Evolutionary conservation across 2,888 invertebrate genomes (phyloP).

Genomic region (Nasonovia ribisnigri): DNA sequence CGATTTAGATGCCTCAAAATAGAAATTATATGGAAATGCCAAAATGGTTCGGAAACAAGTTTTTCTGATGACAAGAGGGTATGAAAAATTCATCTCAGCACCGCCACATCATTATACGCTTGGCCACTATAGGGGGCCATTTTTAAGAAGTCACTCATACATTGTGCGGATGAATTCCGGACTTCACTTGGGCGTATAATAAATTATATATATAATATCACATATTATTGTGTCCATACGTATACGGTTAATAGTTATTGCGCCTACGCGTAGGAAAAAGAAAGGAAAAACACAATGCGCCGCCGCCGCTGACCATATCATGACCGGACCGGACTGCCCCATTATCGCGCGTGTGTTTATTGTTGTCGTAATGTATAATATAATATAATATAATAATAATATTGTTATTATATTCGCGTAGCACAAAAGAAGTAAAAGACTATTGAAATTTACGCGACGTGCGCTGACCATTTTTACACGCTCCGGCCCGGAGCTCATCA

Average conservation of each 20-base stretch:
- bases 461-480: background rate
- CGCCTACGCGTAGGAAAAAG: background rate
- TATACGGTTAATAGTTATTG: background rate
- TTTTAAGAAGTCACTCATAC: background rate
- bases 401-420: background rate
- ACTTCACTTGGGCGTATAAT: background rate
- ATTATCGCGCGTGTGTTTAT: constrained; percentile 4
- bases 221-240: background rate
- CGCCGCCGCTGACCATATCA: background rate
- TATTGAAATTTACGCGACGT: constrained; percentile 28
- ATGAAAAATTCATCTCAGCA: background rate
- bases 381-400: constrained; percentile 26
- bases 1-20: too few species aligned
- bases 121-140: background rate
- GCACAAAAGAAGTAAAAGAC: background rate
- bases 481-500: background rate
- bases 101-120: background rate
- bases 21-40: background rate
- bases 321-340: background rate
- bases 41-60: background rate
- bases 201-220: background rate
- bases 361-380: background rate
- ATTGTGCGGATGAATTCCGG: background rate
- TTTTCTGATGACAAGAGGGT: background rate
- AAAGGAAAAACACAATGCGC: background rate